Evolutionary conservation across 1,140 invertebrate genomes (phyloP), one percentile per base, ranked within the genome.

Genomic region (Ceratina australensis): DNA sequence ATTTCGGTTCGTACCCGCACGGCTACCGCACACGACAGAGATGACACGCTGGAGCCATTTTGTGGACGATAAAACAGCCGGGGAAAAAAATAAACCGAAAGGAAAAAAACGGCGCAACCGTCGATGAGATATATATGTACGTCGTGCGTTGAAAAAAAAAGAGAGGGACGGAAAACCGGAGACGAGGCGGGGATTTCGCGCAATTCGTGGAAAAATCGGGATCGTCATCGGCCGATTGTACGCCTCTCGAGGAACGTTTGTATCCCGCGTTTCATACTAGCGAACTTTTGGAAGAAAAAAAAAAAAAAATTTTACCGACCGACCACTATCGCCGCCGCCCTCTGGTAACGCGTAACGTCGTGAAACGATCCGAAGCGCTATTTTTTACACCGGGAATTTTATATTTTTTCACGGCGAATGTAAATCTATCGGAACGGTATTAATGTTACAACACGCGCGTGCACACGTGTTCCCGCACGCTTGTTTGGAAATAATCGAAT

Each of bases 201-300:
- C 71, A 52, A 52, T 42, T 66, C 67, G 33, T 24, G 52, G 0
- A 59, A 72, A 78, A 72, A 78, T 64, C 69, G 76, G 49, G 76
- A 64, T 83, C 72, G 77, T 68, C 69, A 42, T 72, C 33, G 5
- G 52, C 42, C 71, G 75, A 83, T 76, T 49, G 82, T 67, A 57
- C 71, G 74, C 68, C 68, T 66, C 61, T 74, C 61, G 65, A 66
- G 81, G 54, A 76, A 75, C 81, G 78, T 84, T 84, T 83, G 78
- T 80, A 76, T 83, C 80, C 67, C 61, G 68, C 78, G 79, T 84
- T 84, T 84, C 65, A 42, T 69, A 76, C 47, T 67, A 47, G 72
- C 72, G 69, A 72, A 75, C 80, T 59, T 84, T 76, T 73, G 28
- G 33, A 42, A 42, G 33, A 5, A 10, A 54, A 76, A 79, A 80